Evolutionary conservation across 1,140 invertebrate genomes (phyloP).

Genomic region (Atta cephalotes): DNA sequence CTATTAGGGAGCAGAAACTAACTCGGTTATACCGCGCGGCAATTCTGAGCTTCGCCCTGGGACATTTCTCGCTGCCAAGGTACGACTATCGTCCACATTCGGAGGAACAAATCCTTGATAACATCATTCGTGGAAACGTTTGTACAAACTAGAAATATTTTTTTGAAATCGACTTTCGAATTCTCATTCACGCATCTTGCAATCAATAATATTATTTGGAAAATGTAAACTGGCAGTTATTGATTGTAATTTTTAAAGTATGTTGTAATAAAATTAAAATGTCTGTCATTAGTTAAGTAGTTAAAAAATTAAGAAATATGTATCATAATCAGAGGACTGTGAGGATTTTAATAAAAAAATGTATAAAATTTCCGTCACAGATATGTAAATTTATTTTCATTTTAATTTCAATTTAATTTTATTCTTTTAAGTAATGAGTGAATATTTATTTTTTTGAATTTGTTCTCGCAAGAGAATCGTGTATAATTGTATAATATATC

Average conservation of each 20-base stretch:
- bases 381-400: neutral
- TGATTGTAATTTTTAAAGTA: neutral
- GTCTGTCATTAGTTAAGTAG: neutral
- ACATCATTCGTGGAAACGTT: conserved; percentile 32
- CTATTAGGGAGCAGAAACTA: conserved; percentile 80
- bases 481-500: neutral
- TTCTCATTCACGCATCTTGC: neutral
- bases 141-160: conserved; percentile 45
- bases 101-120: conserved; percentile 39
- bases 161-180: neutral
- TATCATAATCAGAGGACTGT: neutral
- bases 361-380: neutral
- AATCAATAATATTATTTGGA: neutral
- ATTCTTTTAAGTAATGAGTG: neutral
- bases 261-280: neutral
- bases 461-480: neutral
- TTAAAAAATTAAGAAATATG: neutral
- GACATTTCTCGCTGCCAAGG: conserved; percentile 42
- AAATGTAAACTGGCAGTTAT: neutral
- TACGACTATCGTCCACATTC: conserved; percentile 37
- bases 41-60: conserved; percentile 40
- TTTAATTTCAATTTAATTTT: neutral
- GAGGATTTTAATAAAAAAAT: neutral
- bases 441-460: neutral
- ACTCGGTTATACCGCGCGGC: conserved; percentile 77